Evolutionary conservation across 2,113 vertebrate species (phyloP).

Genomic region (Vidua chalybeata): DNA sequence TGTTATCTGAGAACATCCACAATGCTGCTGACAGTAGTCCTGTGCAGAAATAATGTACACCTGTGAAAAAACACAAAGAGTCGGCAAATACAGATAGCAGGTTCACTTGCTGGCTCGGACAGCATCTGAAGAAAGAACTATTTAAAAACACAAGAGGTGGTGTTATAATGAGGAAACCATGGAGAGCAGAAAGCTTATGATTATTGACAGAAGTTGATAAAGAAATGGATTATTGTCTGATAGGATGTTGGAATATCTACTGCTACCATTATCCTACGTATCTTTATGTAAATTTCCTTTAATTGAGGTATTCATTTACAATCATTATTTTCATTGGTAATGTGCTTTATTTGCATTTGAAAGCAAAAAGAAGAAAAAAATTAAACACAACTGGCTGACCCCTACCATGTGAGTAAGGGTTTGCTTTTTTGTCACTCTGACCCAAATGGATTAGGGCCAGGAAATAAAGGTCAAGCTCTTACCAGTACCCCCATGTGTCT

Average conservation of each 20-base stretch:
- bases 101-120: slow-evolving; percentile 27
- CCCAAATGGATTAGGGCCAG: slow-evolving; percentile 63
- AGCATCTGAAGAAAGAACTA: slow-evolving; percentile 59
- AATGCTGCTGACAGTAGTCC: slow-evolving; percentile 32
- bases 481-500: slow-evolving; percentile 38
- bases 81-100: not conserved
- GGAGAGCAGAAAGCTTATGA: slow-evolving; percentile 59
- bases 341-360: slow-evolving; percentile 63
- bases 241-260: slow-evolving; percentile 7
- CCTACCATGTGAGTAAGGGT: slow-evolving; percentile 52
- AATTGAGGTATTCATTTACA: slow-evolving; percentile 57
- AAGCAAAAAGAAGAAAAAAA: slow-evolving; percentile 52
- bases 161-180: slow-evolving; percentile 68
- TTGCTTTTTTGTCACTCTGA: slow-evolving; percentile 34
- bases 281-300: slow-evolving; percentile 58
- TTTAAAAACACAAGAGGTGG: slow-evolving; percentile 70
- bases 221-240: slow-evolving; percentile 61
- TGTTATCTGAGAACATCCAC: slow-evolving; percentile 57
- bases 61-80: slow-evolving; percentile 53
- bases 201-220: slow-evolving; percentile 65
- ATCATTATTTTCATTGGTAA: slow-evolving; percentile 58
- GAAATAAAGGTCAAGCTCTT: slow-evolving; percentile 62
- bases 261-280: not conserved
- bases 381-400: not conserved
- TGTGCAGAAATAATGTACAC: slow-evolving; percentile 46